A percentile compares a stretch with the other conserved stretches of the same genome.
phyloP scores from a whole-genome alignment of 2,113 vertebrate genomes.

The Abramis brama region DNA sequence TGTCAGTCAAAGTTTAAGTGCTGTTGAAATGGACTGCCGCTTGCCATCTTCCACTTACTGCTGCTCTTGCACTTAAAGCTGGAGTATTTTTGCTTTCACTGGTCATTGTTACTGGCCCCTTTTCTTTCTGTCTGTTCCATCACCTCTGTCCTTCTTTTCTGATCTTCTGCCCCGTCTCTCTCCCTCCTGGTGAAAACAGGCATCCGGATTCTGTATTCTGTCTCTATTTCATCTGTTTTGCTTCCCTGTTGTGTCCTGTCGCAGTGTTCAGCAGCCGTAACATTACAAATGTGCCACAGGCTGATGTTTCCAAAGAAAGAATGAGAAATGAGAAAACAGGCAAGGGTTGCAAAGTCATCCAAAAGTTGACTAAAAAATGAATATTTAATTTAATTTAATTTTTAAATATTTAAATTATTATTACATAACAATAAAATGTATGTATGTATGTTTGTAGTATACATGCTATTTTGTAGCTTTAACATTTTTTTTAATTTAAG shows the following conservation, averaged over 20 bases:
- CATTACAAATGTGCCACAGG: background rate
- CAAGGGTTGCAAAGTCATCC: background rate
- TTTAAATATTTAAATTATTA: background rate
- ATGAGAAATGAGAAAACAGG: too few relatives aligned
- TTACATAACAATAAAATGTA: background rate
- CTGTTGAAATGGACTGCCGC: background rate
- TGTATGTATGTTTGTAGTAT: too few relatives aligned
- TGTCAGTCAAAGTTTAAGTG: constrained; percentile 39
- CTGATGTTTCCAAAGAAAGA: background rate
- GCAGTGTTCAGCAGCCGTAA: background rate
- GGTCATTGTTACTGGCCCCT: constrained; percentile 1
- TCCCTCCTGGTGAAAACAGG: constrained; percentile 24
- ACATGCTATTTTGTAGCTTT: background rate
- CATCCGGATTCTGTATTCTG: background rate
- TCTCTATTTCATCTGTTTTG: constrained; percentile 9
- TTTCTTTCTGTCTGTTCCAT: constrained; percentile 22
- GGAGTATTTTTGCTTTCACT: background rate
- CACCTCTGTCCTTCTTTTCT: constrained; percentile 2
- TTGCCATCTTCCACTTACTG: constrained; percentile 11
- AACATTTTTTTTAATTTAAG: background rate
- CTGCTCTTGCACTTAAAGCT: constrained; percentile 36
- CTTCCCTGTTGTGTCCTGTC: background rate
- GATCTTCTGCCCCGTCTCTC: background rate
- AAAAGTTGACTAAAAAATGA: background rate
- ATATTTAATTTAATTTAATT: background rate